A percentile compares a stretch with the other conserved stretches of the same genome.
Evolutionary conservation across 2,797 vertebrate species (phyloP).

Genomic region (Zalophus californianus): DNA sequence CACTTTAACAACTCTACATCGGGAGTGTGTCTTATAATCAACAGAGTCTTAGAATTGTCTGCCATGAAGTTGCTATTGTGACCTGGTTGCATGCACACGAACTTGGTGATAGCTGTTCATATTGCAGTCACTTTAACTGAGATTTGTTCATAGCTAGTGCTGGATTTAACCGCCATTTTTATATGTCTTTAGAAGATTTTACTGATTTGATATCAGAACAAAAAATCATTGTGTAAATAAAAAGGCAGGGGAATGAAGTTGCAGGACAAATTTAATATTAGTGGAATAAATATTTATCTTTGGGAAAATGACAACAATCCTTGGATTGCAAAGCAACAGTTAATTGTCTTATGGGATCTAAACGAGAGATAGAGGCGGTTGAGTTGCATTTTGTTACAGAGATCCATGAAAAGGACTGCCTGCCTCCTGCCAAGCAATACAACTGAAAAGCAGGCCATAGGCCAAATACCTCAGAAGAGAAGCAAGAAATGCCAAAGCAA

Average conservation of each 20-base stretch:
- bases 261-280: background rate
- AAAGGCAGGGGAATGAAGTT: background rate
- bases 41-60: background rate
- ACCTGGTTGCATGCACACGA: background rate
- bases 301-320: background rate
- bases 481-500: background rate
- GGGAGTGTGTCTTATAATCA: background rate
- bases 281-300: slow-evolving; percentile 21
- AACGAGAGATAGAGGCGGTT: background rate
- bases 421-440: background rate
- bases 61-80: background rate
- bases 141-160: background rate
- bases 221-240: background rate
- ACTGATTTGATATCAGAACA: background rate
- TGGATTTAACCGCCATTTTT: background rate
- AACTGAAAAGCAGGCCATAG: background rate
- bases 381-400: background rate
- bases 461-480: background rate
- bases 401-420: background rate
- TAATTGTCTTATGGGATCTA: background rate
- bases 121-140: background rate
- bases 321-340: background rate
- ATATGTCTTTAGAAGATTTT: background rate
- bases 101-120: background rate
- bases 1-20: background rate